Evolutionary conservation across 2,797 vertebrate genomes (phyloP).

Genomic region (Aphelocoma californica): DNA sequence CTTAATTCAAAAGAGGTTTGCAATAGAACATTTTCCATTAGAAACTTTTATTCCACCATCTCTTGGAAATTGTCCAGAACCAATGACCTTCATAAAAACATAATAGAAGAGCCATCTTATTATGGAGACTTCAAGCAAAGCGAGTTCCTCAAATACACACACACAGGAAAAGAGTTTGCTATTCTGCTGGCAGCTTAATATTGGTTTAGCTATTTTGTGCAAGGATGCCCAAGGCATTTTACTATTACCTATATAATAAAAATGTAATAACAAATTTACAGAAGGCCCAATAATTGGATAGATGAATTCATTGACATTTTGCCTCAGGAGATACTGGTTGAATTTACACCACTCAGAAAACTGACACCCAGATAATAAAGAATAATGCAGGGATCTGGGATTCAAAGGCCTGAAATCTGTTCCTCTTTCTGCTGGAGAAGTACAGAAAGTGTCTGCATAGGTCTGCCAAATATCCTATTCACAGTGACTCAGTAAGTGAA

Average conservation of each 20-base stretch:
- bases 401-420: background rate
- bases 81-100: background rate
- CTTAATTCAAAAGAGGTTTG: background rate
- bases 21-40: background rate
- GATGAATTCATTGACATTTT: slow-evolving; percentile 23
- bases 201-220: background rate
- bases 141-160: background rate
- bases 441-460: background rate
- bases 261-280: slow-evolving; percentile 12
- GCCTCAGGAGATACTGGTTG: background rate
- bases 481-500: background rate
- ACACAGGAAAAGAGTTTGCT: background rate
- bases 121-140: background rate
- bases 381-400: background rate
- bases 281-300: background rate
- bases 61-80: background rate
- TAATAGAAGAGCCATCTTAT: background rate
- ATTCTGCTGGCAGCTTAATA: background rate
- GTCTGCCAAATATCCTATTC: background rate
- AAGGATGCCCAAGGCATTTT: background rate
- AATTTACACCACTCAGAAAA: background rate
- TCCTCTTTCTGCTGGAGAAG: background rate
- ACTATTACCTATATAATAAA: slow-evolving; percentile 1
- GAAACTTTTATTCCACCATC: background rate
- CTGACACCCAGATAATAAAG: background rate